Percentiles rank a stretch among this genome's conserved stretches.
Evolutionary conservation across 2,113 vertebrate genomes (phyloP).

Genomic region (Otus sunia): DNA sequence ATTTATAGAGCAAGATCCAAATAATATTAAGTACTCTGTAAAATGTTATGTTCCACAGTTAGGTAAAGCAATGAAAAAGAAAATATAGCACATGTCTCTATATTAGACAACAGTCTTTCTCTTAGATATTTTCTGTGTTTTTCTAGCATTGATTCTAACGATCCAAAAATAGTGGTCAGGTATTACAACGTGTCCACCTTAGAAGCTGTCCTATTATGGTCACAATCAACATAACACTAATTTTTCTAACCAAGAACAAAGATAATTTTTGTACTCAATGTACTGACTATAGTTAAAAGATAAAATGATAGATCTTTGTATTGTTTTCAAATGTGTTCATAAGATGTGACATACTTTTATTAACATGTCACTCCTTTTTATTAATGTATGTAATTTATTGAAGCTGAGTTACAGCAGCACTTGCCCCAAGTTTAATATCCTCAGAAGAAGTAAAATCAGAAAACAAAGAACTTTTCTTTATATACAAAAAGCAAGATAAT

Average conservation of each 20-base stretch:
- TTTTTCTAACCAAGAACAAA: not conserved
- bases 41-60: not conserved
- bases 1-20: not conserved
- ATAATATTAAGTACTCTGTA: not conserved
- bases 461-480: not conserved
- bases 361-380: not conserved
- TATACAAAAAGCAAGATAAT: not conserved
- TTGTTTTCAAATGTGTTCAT: not conserved
- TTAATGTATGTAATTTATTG: not conserved
- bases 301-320: not conserved
- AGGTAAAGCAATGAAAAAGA: not conserved
- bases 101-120: not conserved
- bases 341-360: not conserved
- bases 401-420: not conserved
- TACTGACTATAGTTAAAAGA: not conserved
- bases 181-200: not conserved
- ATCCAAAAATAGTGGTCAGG: not conserved
- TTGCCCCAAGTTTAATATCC: not conserved
- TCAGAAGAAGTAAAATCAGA: not conserved
- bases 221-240: not conserved
- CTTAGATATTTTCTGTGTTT: not conserved
- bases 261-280: not conserved
- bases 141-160: not conserved
- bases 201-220: not conserved
- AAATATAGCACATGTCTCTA: accelerated